Evolutionary conservation across 1,140 invertebrate species (phyloP).

Genomic region (Anadara kagoshimensis): DNA sequence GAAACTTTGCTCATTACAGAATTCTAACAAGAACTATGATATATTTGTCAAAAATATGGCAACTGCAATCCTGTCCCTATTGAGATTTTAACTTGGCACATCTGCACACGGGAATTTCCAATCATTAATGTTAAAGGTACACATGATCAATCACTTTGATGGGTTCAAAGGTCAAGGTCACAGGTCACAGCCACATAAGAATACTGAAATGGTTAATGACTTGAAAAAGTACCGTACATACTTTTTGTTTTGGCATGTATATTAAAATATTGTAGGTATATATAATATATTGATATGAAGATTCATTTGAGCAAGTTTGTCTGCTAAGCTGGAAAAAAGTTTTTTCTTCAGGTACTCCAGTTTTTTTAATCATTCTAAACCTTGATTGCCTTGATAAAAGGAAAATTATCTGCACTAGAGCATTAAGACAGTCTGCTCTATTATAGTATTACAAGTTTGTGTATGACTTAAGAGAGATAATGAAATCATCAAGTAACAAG

Average conservation of each 20-base stretch:
- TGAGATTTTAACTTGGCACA: neutral
- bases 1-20: too few relatives aligned
- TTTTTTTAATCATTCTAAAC: neutral
- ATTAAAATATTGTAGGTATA: neutral
- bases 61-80: neutral
- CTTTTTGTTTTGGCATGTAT: neutral
- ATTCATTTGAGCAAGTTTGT: too few relatives aligned
- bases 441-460: too few relatives aligned
- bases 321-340: neutral
- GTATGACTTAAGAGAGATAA: too few relatives aligned
- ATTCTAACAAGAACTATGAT: too few relatives aligned
- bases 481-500: neutral
- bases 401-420: neutral
- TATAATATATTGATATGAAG: neutral
- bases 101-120: neutral
- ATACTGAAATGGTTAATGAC: neutral
- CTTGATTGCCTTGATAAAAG: neutral
- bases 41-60: too few relatives aligned
- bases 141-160: neutral
- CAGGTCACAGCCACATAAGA: neutral
- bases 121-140: neutral
- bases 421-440: too few relatives aligned
- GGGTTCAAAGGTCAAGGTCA: neutral
- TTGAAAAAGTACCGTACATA: neutral
- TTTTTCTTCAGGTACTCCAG: too few relatives aligned